A percentile compares a stretch with the other conserved stretches of the same genome.
Evolutionary conservation across 2,113 vertebrate genomes (phyloP).

Genomic region (Tiliqua scincoides): DNA sequence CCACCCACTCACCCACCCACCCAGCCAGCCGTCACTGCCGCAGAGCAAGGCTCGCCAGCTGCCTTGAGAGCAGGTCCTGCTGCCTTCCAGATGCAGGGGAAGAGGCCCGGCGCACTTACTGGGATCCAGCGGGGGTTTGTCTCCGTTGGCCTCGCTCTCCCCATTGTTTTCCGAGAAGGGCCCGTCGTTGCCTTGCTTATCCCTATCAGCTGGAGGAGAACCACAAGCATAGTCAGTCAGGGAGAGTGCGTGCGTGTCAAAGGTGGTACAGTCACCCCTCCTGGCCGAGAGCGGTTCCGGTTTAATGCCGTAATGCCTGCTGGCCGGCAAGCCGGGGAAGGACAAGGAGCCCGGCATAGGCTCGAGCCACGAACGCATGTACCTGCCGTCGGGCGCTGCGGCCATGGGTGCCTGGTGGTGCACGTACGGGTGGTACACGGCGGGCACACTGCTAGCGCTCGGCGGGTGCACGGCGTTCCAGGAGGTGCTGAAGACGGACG

Average conservation of each 20-base stretch:
- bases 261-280: constrained; percentile 86
- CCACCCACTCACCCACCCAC: neutral
- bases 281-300: constrained; percentile 90
- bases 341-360: constrained; percentile 91
- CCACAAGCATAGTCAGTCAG: constrained; percentile 91
- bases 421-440: constrained; percentile 91
- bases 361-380: constrained; percentile 95
- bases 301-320: constrained; percentile 95
- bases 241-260: constrained; percentile 92
- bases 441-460: constrained; percentile 82
- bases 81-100: neutral
- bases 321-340: constrained; percentile 91
- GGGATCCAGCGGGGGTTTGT: constrained; percentile 85
- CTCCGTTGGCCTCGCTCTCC: constrained; percentile 82
- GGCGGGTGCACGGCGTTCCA: constrained; percentile 92
- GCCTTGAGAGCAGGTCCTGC: neutral
- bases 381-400: constrained; percentile 90
- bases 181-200: constrained; percentile 85
- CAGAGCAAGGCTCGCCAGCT: neutral
- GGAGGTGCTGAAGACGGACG: constrained; percentile 87
- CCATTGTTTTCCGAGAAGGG: constrained; percentile 83
- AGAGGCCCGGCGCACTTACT: constrained; percentile 80
- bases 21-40: neutral
- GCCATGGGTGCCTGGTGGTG: constrained; percentile 86
- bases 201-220: constrained; percentile 88